Base-by-base conservation (phyloP, 1,140 invertebrate genomes). In the Aricia agestis region DNA sequence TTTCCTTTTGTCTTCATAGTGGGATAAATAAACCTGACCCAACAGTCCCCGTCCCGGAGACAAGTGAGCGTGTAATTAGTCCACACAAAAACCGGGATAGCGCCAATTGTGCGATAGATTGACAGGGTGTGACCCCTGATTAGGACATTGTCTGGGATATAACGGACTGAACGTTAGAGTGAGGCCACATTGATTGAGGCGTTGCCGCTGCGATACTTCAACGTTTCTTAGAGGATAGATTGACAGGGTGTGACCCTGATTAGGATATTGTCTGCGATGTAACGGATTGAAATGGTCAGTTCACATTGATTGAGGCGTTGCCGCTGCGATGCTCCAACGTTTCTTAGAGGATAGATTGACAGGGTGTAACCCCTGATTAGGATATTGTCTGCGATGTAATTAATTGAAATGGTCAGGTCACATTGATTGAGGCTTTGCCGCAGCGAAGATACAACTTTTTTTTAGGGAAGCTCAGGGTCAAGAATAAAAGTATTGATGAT, bases 211-310 rank as follows among this genome's bases (percentile, higher is more conserved):
- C 36, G 36, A 36, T 36, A 36, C 6, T 32, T 32, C 32, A 32
- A 32, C 32, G 32, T 3, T 32, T 6, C 6, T 6, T 32, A 6
- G 6, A 32, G 32, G 45, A 52, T 4, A 52, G 9, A 52, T 52
- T 52, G 45, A 52, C 45, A 52, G 45, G 45, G 45, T 52, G 45
- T 52, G 45, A 52, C 45, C 45, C 45, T 52, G 45, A 52, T 52
- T 52, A 52, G 45, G 11, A 52, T 1, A 52, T 52, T 13, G 45
- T 52, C 45, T 52, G 11, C 11, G 3, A 42, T 1, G 13, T 52
- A 52, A 52, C 13, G 13, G 45, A 52, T 1, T 15, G 45, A 4
- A 15, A 13, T 1, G 1, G 2, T 13, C 6, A 36, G 36, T 0
- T 0, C 36, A 36, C 36, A 52, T 13, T 11, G 13, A 9, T 52